phyloP scores from a whole-genome alignment of 2,888 invertebrate species.

The Agelastica alni region DNA sequence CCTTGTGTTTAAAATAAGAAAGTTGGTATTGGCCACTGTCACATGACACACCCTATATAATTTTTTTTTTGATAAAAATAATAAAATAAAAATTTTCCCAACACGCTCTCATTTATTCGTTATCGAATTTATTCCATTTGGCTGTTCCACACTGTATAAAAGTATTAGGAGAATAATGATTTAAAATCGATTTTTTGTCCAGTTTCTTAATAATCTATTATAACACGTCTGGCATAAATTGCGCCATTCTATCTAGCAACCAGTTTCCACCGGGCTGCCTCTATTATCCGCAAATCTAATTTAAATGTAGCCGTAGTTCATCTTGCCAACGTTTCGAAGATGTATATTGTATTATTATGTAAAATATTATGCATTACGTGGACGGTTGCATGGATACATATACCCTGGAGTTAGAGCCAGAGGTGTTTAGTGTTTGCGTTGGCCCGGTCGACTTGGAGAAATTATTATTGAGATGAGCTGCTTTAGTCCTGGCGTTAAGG shows the following conservation, averaged over 20 bases:
- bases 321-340: conserved; percentile 6
- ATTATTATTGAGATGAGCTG: background rate
- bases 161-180: no score
- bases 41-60: no score
- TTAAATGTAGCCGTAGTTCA: conserved; percentile 16
- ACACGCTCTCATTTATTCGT: no score
- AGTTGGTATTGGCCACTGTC: no score
- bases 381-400: conserved; percentile 5
- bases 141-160: no score
- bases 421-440: conserved; percentile 4
- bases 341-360: conserved; percentile 27
- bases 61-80: no score
- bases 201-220: no score
- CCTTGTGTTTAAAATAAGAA: no score
- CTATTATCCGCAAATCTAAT: conserved; percentile 22
- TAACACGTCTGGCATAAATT: no score
- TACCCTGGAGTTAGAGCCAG: background rate
- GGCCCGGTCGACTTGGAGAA: background rate
- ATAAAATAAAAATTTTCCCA: no score
- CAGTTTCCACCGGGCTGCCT: background rate
- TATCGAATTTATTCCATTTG: no score
- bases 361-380: conserved; percentile 23
- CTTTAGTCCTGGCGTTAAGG: background rate
- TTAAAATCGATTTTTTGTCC: no score
- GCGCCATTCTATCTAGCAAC: background rate